Conservation (phyloP, 1,140 invertebrate genomes). For the Teleopsis dalmanni region DNA sequence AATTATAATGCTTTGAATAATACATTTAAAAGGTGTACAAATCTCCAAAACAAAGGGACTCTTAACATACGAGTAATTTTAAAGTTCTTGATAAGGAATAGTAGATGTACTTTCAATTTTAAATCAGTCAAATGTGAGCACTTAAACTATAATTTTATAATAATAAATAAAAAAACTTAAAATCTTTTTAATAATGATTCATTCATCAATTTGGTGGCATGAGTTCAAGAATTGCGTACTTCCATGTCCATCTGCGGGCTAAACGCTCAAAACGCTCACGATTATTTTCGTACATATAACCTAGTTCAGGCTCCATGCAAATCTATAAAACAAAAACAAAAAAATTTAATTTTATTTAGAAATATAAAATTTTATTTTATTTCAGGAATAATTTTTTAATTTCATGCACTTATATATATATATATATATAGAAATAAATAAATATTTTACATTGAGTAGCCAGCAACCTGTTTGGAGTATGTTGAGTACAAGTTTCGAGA, state of each 20-base stretch:
- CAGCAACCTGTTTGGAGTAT: no score
- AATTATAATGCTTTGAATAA: no score
- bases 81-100: no score
- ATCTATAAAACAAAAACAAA: slow-evolving; percentile 49
- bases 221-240: slow-evolving; percentile 85
- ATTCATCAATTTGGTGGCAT: slow-evolving; percentile 46
- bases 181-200: no score
- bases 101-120: no score
- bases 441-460: slow-evolving; percentile 4
- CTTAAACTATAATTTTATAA: not conserved
- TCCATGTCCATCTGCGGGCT: slow-evolving; percentile 83
- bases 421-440: no score
- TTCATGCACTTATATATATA: no score
- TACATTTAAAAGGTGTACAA: no score
- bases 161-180: not conserved
- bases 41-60: no score
- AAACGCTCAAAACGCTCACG: slow-evolving; percentile 70
- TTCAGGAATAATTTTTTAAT: not conserved
- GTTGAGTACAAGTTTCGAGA: no score
- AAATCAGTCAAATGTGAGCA: no score
- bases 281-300: slow-evolving; percentile 71
- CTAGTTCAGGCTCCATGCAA: slow-evolving; percentile 86
- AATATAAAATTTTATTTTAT: not conserved
- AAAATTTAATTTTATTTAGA: not conserved
- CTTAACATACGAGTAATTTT: no score